A percentile compares a stretch with the other conserved stretches of the same genome.
Conservation (phyloP, 2,888 invertebrate genomes). For the Platycheirus albimanus region DNA sequence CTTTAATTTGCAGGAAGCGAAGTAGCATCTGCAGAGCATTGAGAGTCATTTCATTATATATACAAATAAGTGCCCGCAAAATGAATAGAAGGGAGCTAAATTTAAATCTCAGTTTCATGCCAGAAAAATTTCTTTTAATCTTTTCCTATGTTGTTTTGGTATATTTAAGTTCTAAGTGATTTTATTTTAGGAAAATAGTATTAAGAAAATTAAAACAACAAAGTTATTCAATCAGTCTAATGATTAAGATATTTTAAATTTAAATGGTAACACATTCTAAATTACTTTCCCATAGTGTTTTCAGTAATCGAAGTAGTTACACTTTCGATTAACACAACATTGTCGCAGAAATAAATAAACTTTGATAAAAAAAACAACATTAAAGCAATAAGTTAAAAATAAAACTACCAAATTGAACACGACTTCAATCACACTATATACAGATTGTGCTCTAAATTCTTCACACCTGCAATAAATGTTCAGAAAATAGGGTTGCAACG, state of each 20-base stretch:
- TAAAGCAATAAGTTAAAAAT: slow-evolving; percentile 17
- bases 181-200: slow-evolving; percentile 47
- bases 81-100: slow-evolving; percentile 52
- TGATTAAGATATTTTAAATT: neutral
- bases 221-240: neutral
- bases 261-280: neutral
- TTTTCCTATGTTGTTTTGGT: slow-evolving; percentile 43
- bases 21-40: slow-evolving; percentile 60
- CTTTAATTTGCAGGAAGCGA: slow-evolving; percentile 64
- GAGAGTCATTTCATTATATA: slow-evolving; percentile 65
- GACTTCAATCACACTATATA: slow-evolving; percentile 10
- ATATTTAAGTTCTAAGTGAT: slow-evolving; percentile 40
- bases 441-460: slow-evolving; percentile 32
- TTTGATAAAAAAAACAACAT: too few relatives aligned
- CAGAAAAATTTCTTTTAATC: slow-evolving; percentile 59
- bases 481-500: neutral
- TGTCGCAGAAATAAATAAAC: slow-evolving; percentile 40
- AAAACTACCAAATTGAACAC: slow-evolving; percentile 8
- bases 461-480: slow-evolving; percentile 51
- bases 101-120: slow-evolving; percentile 65
- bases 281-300: neutral
- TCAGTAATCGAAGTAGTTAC: neutral
- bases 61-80: slow-evolving; percentile 40
- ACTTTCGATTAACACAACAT: slow-evolving; percentile 61
- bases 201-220: slow-evolving; percentile 2